phyloP scores from a whole-genome alignment of 1,140 invertebrate genomes.

The Pentalonia nigronervosa region DNA sequence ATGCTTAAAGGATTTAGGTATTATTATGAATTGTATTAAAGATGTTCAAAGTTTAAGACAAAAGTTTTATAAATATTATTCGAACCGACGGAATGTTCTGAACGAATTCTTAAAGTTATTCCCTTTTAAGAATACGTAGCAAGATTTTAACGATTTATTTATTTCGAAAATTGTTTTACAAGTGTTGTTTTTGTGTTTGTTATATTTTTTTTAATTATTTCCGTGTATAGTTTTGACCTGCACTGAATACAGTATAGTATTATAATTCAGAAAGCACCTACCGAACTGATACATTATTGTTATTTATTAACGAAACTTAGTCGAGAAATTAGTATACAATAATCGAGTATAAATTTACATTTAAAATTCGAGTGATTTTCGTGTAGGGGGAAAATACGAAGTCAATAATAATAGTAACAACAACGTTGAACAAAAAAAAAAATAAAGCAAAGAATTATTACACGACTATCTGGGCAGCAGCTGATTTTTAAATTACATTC shows the following conservation, averaged over 20 bases:
- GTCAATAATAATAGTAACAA: not conserved
- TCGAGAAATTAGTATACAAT: not conserved
- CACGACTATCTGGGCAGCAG: not conserved
- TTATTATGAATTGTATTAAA: slow-evolving; percentile 9
- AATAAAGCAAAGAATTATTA: not conserved
- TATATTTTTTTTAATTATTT: not conserved
- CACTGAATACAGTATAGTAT: not conserved
- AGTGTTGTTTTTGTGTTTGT: not conserved
- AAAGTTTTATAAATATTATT: slow-evolving; percentile 18
- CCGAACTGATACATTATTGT: not conserved
- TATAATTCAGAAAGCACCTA: not conserved
- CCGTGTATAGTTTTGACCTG: not conserved
- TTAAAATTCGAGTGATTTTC: not conserved
- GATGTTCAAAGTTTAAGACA: not conserved
- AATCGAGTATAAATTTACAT: not conserved
- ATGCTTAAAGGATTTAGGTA: not conserved
- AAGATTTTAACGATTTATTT: not conserved
- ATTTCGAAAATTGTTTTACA: slow-evolving; percentile 1
- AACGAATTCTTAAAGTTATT: not conserved
- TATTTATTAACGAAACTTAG: not conserved
- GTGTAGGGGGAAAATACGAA: not conserved
- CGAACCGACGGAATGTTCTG: not conserved
- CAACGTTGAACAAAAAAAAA: not conserved
- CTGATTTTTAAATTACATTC: slow-evolving; percentile 6
- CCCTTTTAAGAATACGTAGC: not conserved